Base-by-base conservation (phyloP, 2,888 invertebrate genomes). In the Glaucopsyche alexis region DNA sequence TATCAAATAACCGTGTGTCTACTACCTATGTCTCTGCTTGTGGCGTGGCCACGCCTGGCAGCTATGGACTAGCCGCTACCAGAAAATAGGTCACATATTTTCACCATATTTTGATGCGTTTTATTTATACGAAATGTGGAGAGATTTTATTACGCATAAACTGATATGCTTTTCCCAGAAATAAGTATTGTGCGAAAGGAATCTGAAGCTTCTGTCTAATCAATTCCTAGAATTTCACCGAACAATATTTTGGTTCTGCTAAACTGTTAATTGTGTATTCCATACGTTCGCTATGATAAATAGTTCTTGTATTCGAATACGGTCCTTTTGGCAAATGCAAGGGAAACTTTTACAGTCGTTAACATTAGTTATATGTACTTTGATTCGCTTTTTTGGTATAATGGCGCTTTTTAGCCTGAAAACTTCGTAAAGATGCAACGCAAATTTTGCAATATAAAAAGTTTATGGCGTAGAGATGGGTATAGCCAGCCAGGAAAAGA, bases 221-320 rank as follows among this genome's bases (percentile, higher is more conserved):
- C 42, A 42, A 42, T 42, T 8, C 2, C 6, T 42, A 3, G 29
- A 29, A 29, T 29, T 29, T 1, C 6, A 7, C 42, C 42, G 7
- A 42, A 42, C 42, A 42, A 8, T 42, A n/a, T 9, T 16, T 16
- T 16, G 16, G 19, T 55, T 16, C 0, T 16, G 2, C 65, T 65
- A 40, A 40, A 65, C n/a, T 8, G 19, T 67, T 60, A 9, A 38
- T 60, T 47, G 2, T 45, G 47, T 45, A 67, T 45, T 42, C 47
- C 47, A n/a, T 42, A 45, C 66, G n/a, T 67, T 45, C 16, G 66
- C 45, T 67, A 67, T 67, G 66, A 67, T 67, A 45, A 67, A 67
- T 67, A 45, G 42, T 42, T n/a, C 8, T 0, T 66, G 66, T 16
- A n/a, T 66, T 42, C 66, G 66, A 67, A 19, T 67, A 47, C 67